These are phyloP conservation scores for Acrossocheilus fasciatus DNA, from an alignment of 2,797 vertebrate genomes.

Conservation along the genomic window DNA sequence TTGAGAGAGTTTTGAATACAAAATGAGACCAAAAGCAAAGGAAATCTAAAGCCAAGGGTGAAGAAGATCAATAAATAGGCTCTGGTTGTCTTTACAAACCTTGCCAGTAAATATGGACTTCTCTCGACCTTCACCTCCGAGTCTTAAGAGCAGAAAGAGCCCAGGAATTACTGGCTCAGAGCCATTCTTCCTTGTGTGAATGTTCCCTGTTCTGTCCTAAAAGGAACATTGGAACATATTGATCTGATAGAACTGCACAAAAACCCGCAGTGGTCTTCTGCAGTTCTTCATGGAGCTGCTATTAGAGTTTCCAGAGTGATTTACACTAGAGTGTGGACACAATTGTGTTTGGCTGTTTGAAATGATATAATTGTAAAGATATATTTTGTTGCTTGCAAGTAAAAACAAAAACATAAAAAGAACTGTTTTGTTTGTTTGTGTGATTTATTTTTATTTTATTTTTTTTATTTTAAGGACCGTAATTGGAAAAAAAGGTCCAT, in stretches of 20 bases:
- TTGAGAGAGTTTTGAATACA: not conserved
- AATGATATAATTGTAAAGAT: not conserved
- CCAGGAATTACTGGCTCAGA: slow-evolving; percentile 21
- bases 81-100: slow-evolving; percentile 23
- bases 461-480: not conserved
- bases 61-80: slow-evolving; percentile 25
- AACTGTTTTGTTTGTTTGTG: not conserved
- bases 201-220: slow-evolving; percentile 29
- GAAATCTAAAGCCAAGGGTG: slow-evolving; percentile 26
- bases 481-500: not conserved
- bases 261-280: not conserved
- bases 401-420: not conserved
- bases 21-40: not conserved
- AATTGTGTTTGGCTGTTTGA: not conserved
- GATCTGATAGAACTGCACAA: slow-evolving; percentile 2
- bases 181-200: slow-evolving; percentile 17
- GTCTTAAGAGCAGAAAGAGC: slow-evolving; percentile 21
- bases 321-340: not conserved
- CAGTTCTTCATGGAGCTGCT: not conserved
- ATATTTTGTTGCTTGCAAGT: not conserved
- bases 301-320: not conserved
- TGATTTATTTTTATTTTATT: too few relatives aligned
- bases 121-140: slow-evolving; percentile 29
- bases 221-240: slow-evolving; percentile 31
- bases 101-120: slow-evolving; percentile 27